Percentiles rank a stretch among this genome's conserved stretches.
Conservation (phyloP, 2,113 vertebrate genomes). For the Ophthalmolycus amberensis region DNA sequence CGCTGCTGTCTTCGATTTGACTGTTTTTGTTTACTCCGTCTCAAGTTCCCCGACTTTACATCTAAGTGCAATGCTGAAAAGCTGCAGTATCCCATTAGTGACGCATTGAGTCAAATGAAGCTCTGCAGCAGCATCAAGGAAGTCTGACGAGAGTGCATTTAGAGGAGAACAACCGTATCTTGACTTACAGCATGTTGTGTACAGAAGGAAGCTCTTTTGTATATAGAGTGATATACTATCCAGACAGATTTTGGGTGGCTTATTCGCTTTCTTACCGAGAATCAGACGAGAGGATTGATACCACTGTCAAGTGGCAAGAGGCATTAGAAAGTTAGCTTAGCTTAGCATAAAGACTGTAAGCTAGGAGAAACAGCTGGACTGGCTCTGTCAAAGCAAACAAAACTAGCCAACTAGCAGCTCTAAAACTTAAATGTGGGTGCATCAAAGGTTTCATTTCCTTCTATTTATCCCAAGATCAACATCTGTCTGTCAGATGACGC, state of each 20-base stretch:
- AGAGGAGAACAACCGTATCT: not conserved
- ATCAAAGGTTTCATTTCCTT: not conserved
- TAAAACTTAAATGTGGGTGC: not conserved
- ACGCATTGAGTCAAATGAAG: not conserved
- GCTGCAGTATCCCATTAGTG: not conserved
- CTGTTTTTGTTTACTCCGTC: not conserved
- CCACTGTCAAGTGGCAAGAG: not conserved
- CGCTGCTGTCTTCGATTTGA: not conserved
- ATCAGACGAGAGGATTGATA: not conserved
- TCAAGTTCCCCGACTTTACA: not conserved
- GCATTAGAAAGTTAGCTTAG: not conserved
- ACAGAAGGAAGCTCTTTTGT: not conserved
- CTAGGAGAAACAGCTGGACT: not conserved
- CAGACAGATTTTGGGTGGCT: not conserved
- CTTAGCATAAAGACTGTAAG: constrained; percentile 1
- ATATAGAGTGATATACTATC: not conserved
- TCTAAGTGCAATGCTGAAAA: not conserved
- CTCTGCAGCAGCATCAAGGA: not conserved
- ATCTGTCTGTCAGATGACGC: constrained; percentile 25
- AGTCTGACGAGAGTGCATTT: not conserved
- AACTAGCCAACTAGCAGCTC: not conserved
- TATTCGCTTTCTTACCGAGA: not conserved
- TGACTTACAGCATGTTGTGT: not conserved
- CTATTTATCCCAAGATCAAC: not conserved
- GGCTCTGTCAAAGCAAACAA: not conserved